Evolutionary conservation across 2,888 invertebrate species (phyloP), one percentile per base, ranked within the genome.

Genomic region (Pteria penguin): DNA sequence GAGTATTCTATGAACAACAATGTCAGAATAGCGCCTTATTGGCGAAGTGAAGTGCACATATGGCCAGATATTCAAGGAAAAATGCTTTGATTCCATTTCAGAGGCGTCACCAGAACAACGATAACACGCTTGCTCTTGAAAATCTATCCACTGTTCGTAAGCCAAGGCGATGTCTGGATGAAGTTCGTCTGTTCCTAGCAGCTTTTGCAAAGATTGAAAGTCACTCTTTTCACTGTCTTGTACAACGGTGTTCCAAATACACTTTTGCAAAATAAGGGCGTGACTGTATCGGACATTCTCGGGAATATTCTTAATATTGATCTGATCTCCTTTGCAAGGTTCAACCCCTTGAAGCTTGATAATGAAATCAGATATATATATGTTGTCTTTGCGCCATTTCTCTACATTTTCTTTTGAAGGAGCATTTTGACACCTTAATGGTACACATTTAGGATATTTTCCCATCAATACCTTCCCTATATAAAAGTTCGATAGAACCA

Each of bases 41-140:
- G 84, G 84, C 45, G 84, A 84, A 2, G 84, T 84, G 61, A 84
- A 84, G 60, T 82, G 84, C 1, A 82, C 81, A 57, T 84, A 84
- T 2, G 66, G 69, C 8, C 11, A 14, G 24, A 75, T 52, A 31
- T 65, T 60, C 4, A 84, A 54, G 14, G 78, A 78, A 54, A 80
- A 84, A 68, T 83, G 84, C 18, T 58, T 22, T 11, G 52, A 58
- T 14, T 69, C 66, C 8, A 29, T 22, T 4, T 69, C 57, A n/a
- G 54, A 54, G 8, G 22, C n/a, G 11, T 45, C 36, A 26, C 73
- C 78, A 68, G 80, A 70, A 62, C 82, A 82, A 31, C 58, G 75
- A 70, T 84, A 84, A 4, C 72, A 32, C 5, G 83, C 83, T 14
- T 71, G 62, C 31, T 82, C 82, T 68, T 80, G 82, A 60, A 85